Percentiles rank a stretch among this genome's conserved stretches.
Conservation (phyloP, 2,113 vertebrate genomes). For the Bufo bufo region DNA sequence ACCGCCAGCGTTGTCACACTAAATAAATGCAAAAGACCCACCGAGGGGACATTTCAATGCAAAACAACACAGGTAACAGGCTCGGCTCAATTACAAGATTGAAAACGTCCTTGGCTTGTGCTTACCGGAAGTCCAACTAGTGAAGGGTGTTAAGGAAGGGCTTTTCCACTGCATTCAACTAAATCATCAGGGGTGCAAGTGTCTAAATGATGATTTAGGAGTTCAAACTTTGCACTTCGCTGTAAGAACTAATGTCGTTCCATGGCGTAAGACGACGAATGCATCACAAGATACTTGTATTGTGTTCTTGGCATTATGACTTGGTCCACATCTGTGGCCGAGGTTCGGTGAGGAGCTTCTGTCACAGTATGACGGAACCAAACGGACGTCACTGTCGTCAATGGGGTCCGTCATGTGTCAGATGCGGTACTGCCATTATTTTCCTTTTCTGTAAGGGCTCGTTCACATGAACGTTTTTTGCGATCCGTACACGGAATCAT, state of each 20-base stretch:
- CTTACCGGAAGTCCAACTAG: neutral
- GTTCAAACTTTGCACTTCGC: neutral
- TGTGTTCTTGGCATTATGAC: too few species aligned
- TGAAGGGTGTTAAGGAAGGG: neutral
- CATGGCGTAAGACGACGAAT: neutral
- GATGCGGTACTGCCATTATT: too few species aligned
- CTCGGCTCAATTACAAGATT: constrained; percentile 5
- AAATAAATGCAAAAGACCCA: constrained; percentile 46
- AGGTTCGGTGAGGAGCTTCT: too few species aligned
- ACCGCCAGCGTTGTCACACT: constrained; percentile 10
- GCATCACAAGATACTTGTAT: too few species aligned
- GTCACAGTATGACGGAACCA: too few species aligned
- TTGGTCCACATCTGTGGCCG: too few species aligned
- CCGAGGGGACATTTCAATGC: constrained; percentile 28
- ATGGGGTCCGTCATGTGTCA: too few species aligned
- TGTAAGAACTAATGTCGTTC: neutral
- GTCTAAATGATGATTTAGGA: neutral
- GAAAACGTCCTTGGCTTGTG: constrained; percentile 12
- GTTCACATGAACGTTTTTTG: too few species aligned
- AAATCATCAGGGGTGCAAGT: neutral
- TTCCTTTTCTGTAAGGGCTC: too few species aligned
- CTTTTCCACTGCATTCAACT: too few species aligned
- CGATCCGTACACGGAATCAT: too few species aligned
- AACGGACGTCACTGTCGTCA: too few species aligned
- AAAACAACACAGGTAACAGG: constrained; percentile 18